Evolutionary conservation across 1,140 invertebrate species (phyloP), one percentile per base, ranked within the genome.

Genomic region (Orussus abietinus): DNA sequence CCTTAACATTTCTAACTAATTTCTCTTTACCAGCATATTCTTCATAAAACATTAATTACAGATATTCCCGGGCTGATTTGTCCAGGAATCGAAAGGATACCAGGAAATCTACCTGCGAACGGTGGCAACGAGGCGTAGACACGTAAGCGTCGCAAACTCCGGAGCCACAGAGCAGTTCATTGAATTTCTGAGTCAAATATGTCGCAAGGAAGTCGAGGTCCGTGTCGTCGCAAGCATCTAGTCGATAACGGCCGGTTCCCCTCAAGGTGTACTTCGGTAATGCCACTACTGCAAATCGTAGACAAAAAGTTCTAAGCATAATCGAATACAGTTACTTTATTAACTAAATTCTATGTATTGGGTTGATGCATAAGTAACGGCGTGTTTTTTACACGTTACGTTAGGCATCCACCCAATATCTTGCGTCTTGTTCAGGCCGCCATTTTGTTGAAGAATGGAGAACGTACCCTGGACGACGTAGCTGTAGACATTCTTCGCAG

Each of bases 391-490:
- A 25, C n/a, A n/a, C n/a, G n/a, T n/a, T n/a, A n/a, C n/a, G n/a
- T n/a, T n/a, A n/a, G n/a, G n/a, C n/a, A n/a, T n/a, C n/a, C n/a
- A n/a, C n/a, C n/a, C n/a, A n/a, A n/a, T n/a, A n/a, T n/a, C n/a
- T n/a, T n/a, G n/a, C n/a, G n/a, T n/a, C n/a, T n/a, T n/a, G n/a
- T n/a, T n/a, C n/a, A n/a, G n/a, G n/a, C n/a, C n/a, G n/a, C n/a
- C n/a, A n/a, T n/a, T n/a, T n/a, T n/a, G n/a, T n/a, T n/a, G n/a
- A n/a, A n/a, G n/a, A n/a, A n/a, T n/a, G n/a, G n/a, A n/a, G n/a
- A n/a, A 44, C 39, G 35, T 41, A 64, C 59, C 59, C 55, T 57
- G 49, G 19, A 66, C 48, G 35, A 42, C 52, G 31, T 61, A 59
- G 41, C 50, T 44, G 37, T 64, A 67, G 37, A 49, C 40, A 38